phyloP scores from a whole-genome alignment of 2,113 vertebrate species.

The Diglossa brunneiventris region DNA sequence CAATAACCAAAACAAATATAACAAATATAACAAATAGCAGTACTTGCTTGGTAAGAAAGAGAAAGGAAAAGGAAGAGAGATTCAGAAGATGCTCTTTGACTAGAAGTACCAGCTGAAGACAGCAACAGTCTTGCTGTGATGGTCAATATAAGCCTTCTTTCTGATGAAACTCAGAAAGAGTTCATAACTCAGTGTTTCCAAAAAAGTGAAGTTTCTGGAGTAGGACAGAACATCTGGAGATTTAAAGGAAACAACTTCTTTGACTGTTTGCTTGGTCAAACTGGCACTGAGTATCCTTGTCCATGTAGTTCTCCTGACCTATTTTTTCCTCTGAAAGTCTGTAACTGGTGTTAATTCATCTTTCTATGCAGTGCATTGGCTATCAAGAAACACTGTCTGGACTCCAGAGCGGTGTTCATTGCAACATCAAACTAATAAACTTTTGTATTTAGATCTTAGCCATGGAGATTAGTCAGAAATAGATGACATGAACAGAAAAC shows the following conservation, averaged over 20 bases:
- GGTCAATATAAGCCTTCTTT: neutral
- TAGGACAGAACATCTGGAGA: neutral
- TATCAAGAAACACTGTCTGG: neutral
- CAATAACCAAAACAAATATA: neutral
- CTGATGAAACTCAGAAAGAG: neutral
- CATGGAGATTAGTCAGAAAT: neutral
- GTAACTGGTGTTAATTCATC: neutral
- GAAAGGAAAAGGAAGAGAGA: neutral
- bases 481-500: neutral
- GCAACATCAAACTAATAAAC: neutral
- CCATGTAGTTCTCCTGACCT: neutral
- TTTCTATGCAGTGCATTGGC: rapidly evolving
- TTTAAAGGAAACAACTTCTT: neutral
- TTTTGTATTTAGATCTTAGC: neutral
- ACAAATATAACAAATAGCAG: neutral
- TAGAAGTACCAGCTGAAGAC: neutral
- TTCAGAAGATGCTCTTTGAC: neutral
- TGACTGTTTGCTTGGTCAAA: neutral
- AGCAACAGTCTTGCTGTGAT: neutral
- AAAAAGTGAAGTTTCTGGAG: neutral
- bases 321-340: neutral
- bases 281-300: neutral
- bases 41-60: neutral
- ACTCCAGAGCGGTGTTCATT: neutral
- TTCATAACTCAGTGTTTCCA: neutral